Base-by-base conservation (phyloP, 2,797 vertebrate species). In the Microhierax caerulescens region DNA sequence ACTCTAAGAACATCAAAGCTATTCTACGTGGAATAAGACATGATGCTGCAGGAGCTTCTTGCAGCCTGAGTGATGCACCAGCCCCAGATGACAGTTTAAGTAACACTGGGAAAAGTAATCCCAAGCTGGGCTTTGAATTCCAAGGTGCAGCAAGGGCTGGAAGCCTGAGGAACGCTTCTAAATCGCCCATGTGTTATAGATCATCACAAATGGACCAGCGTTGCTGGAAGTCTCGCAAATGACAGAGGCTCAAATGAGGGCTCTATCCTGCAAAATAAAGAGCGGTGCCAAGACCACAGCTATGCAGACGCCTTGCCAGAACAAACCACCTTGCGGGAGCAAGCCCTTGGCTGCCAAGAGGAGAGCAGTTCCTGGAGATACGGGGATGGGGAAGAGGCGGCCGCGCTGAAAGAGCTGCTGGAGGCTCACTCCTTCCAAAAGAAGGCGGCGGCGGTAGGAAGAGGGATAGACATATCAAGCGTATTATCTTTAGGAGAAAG, bases 311-410 rank as follows among this genome's bases (percentile, higher is more conserved):
- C 63, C 34, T 43, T 70, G 93, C 94, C 94, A 97, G 95, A 87
- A 83, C 90, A 92, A 92, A 94, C 68, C 93, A 80, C 81, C 88
- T 89, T 83, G 81, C 6, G 30, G 69, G 93, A 74, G 60, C 2
- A 0, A 93, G 92, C 72, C 96, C 90, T 80, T 18, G 72, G 93
- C 94, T 91, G 95, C 94, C 96, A 95, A 90, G 83, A 85, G 83
- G 37, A 53, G 92, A 82, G 72, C 93, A 86, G 73, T 0, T 93
- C 89, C 91, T 59, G 84, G 80, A 72, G 85, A 32, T 30, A n/a
- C 27, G 7, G 95, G 75, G 84, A 87, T 61, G 84, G 81, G 74
- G 93, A 84, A 78, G 88, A 93, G 74, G 74, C 1, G 2, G 54
- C 74, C 1, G 0, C 1, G 1, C 54, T 48, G n/a, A 60, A 41